Conservation (phyloP, 2,888 invertebrate species). For the Carcina quercana region DNA sequence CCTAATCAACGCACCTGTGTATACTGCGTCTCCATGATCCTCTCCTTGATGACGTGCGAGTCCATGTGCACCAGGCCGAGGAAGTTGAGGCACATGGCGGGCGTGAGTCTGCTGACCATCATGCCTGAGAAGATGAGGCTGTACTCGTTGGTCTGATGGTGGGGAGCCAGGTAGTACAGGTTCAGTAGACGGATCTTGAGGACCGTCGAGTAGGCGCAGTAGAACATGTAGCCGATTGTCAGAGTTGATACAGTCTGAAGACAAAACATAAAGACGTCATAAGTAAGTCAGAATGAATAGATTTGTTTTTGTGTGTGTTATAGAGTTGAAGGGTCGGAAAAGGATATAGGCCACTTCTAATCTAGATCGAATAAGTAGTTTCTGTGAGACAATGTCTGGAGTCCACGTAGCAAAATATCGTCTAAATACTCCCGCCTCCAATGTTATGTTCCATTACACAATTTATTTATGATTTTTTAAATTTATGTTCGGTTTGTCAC, state of each 20-base stretch:
- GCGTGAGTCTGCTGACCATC: conserved; percentile 97
- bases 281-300: too few relatives aligned
- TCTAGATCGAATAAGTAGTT: too few relatives aligned
- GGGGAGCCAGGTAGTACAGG: conserved; percentile 96
- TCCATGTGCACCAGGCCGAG: conserved; percentile 98
- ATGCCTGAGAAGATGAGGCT: conserved; percentile 99
- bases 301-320: too few relatives aligned
- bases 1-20: conserved; percentile 83
- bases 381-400: too few relatives aligned
- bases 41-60: conserved; percentile 90
- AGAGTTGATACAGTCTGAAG: conserved; percentile 89
- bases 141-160: conserved; percentile 99
- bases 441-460: too few relatives aligned
- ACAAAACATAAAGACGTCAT: too few relatives aligned
- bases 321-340: too few relatives aligned
- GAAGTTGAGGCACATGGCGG: conserved; percentile 99
- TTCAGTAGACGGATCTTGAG: conserved; percentile 96
- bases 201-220: conserved; percentile 98
- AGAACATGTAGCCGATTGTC: conserved; percentile 95
- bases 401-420: too few relatives aligned
- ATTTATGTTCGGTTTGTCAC: too few relatives aligned
- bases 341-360: too few relatives aligned
- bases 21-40: conserved; percentile 92
- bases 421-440: too few relatives aligned
- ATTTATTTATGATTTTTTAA: too few relatives aligned